Evolutionary conservation across 2,113 vertebrate genomes (phyloP).

Genomic region (Podarcis muralis): DNA sequence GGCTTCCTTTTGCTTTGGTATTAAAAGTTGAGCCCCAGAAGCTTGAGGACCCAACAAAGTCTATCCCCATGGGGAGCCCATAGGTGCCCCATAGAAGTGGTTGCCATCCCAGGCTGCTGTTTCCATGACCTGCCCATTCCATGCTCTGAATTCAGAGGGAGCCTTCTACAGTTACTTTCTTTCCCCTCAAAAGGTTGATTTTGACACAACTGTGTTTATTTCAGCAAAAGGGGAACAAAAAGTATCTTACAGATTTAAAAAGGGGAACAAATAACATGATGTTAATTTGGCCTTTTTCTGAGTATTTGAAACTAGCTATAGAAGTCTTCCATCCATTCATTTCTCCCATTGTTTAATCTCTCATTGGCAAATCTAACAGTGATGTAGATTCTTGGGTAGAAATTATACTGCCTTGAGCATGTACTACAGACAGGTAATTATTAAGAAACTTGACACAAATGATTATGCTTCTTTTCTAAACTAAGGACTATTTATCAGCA

Average conservation of each 20-base stretch:
- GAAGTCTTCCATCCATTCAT: conserved; percentile 16
- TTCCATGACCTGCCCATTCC: not conserved
- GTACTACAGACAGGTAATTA: conserved; percentile 44
- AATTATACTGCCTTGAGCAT: conserved; percentile 41
- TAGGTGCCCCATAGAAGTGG: not conserved
- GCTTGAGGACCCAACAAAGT: not conserved
- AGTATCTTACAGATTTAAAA: not conserved
- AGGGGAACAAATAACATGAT: not conserved
- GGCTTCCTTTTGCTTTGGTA: not conserved
- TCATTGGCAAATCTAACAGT: conserved; percentile 27
- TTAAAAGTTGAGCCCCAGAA: not conserved
- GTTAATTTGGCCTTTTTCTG: not conserved
- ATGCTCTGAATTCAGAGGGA: not conserved
- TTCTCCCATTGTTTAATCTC: conserved; percentile 39
- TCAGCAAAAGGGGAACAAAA: not conserved
- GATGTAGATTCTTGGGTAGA: conserved; percentile 14
- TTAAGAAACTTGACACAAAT: conserved; percentile 50
- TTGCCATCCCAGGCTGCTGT: not conserved
- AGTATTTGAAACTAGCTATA: conserved; percentile 23
- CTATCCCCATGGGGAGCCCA: not conserved
- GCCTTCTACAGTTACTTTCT: not conserved
- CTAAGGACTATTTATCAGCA: conserved; percentile 32
- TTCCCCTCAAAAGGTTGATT: not conserved
- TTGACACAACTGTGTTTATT: not conserved
- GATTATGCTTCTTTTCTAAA: conserved; percentile 37